Evolutionary conservation across 2,888 invertebrate genomes (phyloP), one percentile per base, ranked within the genome.

Genomic region (Cotesia congregata): DNA sequence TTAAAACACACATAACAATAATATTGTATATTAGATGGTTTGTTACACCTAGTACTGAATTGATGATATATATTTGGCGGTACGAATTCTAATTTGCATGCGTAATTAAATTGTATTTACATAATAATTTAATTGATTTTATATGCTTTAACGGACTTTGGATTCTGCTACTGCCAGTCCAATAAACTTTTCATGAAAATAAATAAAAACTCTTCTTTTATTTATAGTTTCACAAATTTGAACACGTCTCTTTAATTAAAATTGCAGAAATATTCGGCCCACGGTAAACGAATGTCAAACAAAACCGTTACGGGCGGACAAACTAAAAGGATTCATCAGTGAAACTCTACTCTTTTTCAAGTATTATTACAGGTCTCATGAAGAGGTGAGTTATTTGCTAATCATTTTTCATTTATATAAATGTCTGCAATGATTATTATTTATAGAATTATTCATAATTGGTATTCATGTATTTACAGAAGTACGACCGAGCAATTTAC

Each of bases 271-370:
- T 83, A 85, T 90, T 78, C 86, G 85, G 74, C 81, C 84, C 60
- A 87, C 85, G 82, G 86, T 88, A 78, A 86, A 83, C 80, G 87
- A 89, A 72, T 90, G 89, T 82, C 88, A 87, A 82, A 86, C 85
- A 77, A 88, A 86, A 78, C 88, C 90, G 61, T 86, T 85, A 77
- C 82, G 86, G 81, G 89, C 89, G 64, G 87, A 87, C 70, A 89
- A 88, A 83, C 82, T 90, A 77, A 90, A 88, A 82, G 87, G 87
- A 73, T 86, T 82, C 74, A 88, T 90, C 81, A 87, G 86, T 83
- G 89, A 90, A 72, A 86, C 86, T 50, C 84, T 90, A 83, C 81
- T 88, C 72, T 87, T 89, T 81, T 90, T 90, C 83, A 85, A 88
- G 79, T 86, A 89, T 81, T 86, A 86, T 77, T 89, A 88, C 83